Percentiles rank a stretch among this genome's conserved stretches.
These are phyloP conservation scores for Macrostomum cliftonense DNA, from an alignment of 2,888 invertebrate species.

Conservation along the genomic window DNA sequence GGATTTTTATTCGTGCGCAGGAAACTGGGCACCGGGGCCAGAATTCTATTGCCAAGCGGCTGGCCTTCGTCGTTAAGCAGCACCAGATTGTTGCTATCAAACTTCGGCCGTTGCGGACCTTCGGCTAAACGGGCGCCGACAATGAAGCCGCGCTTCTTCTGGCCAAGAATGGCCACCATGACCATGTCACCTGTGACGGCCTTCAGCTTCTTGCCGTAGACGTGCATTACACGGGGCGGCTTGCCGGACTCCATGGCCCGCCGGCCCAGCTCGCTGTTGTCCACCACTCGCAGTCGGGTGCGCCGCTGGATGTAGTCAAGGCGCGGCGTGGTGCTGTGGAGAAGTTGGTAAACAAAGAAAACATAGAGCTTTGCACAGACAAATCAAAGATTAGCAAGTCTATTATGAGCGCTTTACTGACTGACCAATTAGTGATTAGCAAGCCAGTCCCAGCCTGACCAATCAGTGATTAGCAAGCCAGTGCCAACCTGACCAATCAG, in stretches of 20 bases:
- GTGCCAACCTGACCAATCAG: too few relatives aligned
- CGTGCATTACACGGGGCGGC: constrained; percentile 76
- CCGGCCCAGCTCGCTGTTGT: constrained; percentile 77
- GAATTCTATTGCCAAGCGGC: constrained; percentile 80
- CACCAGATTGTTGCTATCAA: constrained; percentile 85
- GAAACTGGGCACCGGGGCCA: constrained; percentile 77
- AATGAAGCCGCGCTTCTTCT: constrained; percentile 76
- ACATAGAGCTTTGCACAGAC: too few relatives aligned
- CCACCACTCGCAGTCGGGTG: constrained; percentile 69
- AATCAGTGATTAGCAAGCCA: too few relatives aligned
- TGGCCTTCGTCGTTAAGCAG: constrained; percentile 80
- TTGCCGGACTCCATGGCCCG: constrained; percentile 80
- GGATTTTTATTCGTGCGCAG: constrained; percentile 58
- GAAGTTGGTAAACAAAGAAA: too few relatives aligned
- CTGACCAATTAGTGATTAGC: too few relatives aligned
- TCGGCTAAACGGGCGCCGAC: constrained; percentile 71
- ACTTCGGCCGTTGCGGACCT: constrained; percentile 59
- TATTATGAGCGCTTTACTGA: too few relatives aligned
- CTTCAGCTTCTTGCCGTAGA: constrained; percentile 49
- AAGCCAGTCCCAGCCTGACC: too few relatives aligned
- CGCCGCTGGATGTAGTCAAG: constrained; percentile 33
- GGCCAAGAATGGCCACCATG: constrained; percentile 74
- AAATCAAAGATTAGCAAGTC: too few relatives aligned
- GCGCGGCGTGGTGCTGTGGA: neutral
- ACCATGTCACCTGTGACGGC: constrained; percentile 54